Evolutionary conservation across 1,140 invertebrate species (phyloP), one percentile per base, ranked within the genome.

Genomic region (Halesus radiatus): DNA sequence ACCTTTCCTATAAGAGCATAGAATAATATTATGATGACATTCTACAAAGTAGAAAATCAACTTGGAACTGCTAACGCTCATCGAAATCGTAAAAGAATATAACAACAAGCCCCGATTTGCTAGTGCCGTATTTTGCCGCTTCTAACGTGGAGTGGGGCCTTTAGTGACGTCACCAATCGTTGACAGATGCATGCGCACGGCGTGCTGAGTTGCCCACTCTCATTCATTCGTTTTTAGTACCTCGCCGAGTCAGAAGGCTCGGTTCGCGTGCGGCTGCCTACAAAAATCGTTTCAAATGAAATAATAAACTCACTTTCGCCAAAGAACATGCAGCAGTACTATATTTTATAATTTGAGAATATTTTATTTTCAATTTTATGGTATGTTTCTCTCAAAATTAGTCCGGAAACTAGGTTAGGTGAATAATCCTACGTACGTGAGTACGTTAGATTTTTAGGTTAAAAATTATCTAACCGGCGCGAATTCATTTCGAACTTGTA

Each of bases 111-210:
- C 66, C 66, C 66, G 66, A 70, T 22, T 52, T 50, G 29, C 5
- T n/a, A 22, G 23, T 60, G n/a, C 23, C 37, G 8, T 60, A 60
- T 60, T 60, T 60, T 20, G n/a, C 23, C 18, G 18, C 23, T 3
- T 7, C 20, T 23, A 66, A 16, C 32, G 50, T 53, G 5, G 23
- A 60, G 74, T 32, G 18, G 54, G 54, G 29, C 54, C 74, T 45
- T 62, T 3, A 6, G 64, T 77, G 75, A 81, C 80, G 80, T 81
- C 80, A 81, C 20, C 80, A 77, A 81, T 81, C 80, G 80, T 81
- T 81, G 80, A 81, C 80, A 81, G 75, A 56, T 78, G 32, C 75
- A 75, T 76, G 80, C 80, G 80, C 80, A 75, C 58, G 54, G 22
- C 62, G 45, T 26, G 73, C 29, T 16, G 53, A 50, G 66, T 50